Evolutionary conservation across 2,888 invertebrate genomes (phyloP).

Genomic region (Machimus rusticus): DNA sequence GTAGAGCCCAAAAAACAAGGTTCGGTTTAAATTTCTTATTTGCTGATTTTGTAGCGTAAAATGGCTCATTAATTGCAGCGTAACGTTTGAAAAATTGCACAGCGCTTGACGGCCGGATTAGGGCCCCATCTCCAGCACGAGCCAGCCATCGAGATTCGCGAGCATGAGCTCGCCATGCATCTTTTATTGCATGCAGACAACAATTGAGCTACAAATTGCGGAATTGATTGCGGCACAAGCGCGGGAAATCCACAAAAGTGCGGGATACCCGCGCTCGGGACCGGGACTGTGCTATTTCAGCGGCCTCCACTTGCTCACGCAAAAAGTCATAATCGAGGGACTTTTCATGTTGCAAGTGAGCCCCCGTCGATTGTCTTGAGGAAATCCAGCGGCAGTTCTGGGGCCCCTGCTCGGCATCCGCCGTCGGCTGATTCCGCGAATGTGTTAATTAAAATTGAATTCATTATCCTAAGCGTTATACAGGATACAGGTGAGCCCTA

Average conservation of each 20-base stretch:
- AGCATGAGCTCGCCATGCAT: background rate
- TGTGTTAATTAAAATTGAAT: slow-evolving; percentile 6
- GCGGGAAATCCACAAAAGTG: background rate
- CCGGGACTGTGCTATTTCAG: background rate
- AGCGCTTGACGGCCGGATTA: background rate
- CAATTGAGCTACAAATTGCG: slow-evolving; percentile 19
- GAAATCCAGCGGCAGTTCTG: background rate
- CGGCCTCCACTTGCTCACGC: background rate
- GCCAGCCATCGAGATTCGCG: background rate
- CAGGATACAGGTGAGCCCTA: background rate
- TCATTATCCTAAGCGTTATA: background rate
- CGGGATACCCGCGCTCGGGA: background rate
- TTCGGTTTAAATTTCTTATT: background rate
- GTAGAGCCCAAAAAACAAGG: background rate
- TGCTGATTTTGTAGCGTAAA: background rate
- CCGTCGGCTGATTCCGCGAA: background rate
- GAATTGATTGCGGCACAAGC: slow-evolving; percentile 2
- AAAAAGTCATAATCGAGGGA: background rate
- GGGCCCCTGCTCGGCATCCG: background rate
- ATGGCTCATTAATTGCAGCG: background rate
- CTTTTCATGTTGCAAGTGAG: background rate
- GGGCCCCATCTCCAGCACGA: background rate
- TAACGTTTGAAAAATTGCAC: background rate
- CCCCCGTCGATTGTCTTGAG: background rate
- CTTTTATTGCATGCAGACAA: slow-evolving; percentile 4